phyloP scores from a whole-genome alignment of 2,797 vertebrate genomes.

The Enteromius treurensis region DNA sequence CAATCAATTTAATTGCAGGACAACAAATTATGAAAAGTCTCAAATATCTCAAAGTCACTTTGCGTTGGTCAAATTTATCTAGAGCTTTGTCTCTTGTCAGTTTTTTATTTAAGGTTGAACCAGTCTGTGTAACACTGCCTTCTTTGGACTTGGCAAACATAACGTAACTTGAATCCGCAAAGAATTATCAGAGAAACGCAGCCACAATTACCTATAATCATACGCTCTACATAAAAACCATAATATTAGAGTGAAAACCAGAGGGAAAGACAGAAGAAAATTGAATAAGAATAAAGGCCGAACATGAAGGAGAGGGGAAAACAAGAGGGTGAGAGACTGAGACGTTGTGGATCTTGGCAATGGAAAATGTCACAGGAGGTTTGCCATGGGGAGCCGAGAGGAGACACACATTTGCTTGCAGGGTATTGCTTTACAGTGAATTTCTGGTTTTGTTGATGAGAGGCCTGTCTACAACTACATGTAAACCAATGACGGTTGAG shows the following conservation, averaged over 20 bases:
- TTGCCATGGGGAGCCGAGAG: conserved; percentile 62
- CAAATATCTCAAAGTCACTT: conserved; percentile 15
- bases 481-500: neutral
- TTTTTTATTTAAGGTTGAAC: conserved; percentile 46
- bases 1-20: conserved; percentile 16
- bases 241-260: conserved; percentile 40
- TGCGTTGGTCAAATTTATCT: neutral
- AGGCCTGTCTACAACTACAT: conserved; percentile 32
- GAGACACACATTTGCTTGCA: conserved; percentile 66
- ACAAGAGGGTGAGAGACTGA: conserved; percentile 36
- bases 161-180: conserved; percentile 69
- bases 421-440: conserved; percentile 63
- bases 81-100: conserved; percentile 24
- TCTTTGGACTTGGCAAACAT: conserved; percentile 61
- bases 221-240: conserved; percentile 34
- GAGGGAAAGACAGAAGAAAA: conserved; percentile 1
- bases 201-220: conserved; percentile 47
- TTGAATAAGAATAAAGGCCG: conserved; percentile 8
- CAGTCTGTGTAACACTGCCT: conserved; percentile 64
- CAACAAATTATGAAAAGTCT: neutral
- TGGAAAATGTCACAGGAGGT: conserved; percentile 55
- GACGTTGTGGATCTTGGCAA: conserved; percentile 69
- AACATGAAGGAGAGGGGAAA: conserved; percentile 26
- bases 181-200: conserved; percentile 64
- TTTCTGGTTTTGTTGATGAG: conserved; percentile 54